phyloP scores from a whole-genome alignment of 2,888 invertebrate genomes.

The Aphrophora alni region DNA sequence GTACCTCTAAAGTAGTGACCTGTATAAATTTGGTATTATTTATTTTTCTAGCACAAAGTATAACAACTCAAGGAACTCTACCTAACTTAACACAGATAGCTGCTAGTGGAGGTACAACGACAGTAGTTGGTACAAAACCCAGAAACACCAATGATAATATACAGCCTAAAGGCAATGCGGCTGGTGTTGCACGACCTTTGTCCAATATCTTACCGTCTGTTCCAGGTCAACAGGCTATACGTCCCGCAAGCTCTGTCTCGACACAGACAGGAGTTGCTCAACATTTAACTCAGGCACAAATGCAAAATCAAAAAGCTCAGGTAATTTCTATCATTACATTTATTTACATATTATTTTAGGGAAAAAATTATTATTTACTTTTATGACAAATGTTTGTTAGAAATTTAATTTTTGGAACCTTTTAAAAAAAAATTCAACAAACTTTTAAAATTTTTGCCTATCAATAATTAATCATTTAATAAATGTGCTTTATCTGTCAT shows the following conservation, averaged over 20 bases:
- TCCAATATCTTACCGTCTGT: conserved; percentile 66
- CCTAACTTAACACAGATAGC: conserved; percentile 45
- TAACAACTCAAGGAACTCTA: conserved; percentile 42
- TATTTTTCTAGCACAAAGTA: conserved; percentile 42
- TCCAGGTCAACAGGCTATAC: conserved; percentile 50
- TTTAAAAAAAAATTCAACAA: too few species aligned
- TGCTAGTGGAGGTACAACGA: conserved; percentile 36
- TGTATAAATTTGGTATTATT: too few species aligned
- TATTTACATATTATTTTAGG: neutral
- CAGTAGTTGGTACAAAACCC: conserved; percentile 30
- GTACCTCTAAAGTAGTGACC: too few species aligned
- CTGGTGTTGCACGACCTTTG: conserved; percentile 57
- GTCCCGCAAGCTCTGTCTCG: conserved; percentile 83
- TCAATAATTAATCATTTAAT: too few species aligned
- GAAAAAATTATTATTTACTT: too few species aligned
- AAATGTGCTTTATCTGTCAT: too few species aligned
- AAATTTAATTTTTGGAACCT: too few species aligned
- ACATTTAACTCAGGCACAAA: conserved; percentile 55
- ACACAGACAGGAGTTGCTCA: conserved; percentile 73
- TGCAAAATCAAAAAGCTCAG: conserved; percentile 50
- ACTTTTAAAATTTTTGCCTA: too few species aligned
- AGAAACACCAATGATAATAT: conserved; percentile 55
- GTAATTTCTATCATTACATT: too few species aligned
- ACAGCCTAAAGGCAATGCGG: conserved; percentile 57
- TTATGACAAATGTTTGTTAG: neutral